phyloP scores from a whole-genome alignment of 2,797 vertebrate genomes.

The Percopsis omiscomaycus region DNA sequence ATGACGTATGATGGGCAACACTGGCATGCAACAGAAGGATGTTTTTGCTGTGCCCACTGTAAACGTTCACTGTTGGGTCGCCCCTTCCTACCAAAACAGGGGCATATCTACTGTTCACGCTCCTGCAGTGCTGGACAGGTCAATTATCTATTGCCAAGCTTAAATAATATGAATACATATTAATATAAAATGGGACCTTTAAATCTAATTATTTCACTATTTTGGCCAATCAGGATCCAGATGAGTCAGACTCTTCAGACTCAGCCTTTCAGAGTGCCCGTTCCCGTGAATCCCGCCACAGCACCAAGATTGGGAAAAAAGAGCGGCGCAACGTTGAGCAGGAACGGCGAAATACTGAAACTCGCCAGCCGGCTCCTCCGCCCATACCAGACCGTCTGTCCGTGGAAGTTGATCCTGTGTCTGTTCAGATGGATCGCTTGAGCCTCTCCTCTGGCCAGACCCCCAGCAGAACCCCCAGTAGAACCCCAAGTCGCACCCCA shows the following conservation, averaged over 20 bases:
- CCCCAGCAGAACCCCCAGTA: constrained; percentile 78
- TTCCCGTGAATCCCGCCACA: constrained; percentile 93
- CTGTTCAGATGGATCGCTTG: constrained; percentile 93
- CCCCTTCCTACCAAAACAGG: constrained; percentile 96
- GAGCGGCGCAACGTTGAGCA: constrained; percentile 76
- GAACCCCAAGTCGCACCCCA: constrained; percentile 79
- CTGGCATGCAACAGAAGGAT: constrained; percentile 97
- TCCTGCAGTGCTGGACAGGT: constrained; percentile 91
- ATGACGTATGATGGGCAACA: constrained; percentile 98
- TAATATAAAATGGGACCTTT: background rate
- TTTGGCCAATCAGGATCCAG: constrained; percentile 78
- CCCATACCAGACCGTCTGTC: constrained; percentile 86
- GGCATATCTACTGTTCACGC: constrained; percentile 96
- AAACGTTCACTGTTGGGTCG: constrained; percentile 94
- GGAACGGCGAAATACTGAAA: constrained; percentile 76
- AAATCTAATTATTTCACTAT: constrained; percentile 1
- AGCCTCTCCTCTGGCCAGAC: constrained; percentile 80
- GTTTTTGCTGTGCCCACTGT: constrained; percentile 95
- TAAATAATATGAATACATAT: background rate
- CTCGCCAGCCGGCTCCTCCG: constrained; percentile 80
- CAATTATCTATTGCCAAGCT: background rate
- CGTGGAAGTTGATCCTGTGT: constrained; percentile 88
- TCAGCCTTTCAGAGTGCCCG: constrained; percentile 95
- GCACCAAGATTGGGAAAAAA: constrained; percentile 92
- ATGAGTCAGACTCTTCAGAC: constrained; percentile 94